Evolutionary conservation across 2,113 vertebrate genomes (phyloP), one percentile per base, ranked within the genome.

Genomic region (Chinchilla lanigera): DNA sequence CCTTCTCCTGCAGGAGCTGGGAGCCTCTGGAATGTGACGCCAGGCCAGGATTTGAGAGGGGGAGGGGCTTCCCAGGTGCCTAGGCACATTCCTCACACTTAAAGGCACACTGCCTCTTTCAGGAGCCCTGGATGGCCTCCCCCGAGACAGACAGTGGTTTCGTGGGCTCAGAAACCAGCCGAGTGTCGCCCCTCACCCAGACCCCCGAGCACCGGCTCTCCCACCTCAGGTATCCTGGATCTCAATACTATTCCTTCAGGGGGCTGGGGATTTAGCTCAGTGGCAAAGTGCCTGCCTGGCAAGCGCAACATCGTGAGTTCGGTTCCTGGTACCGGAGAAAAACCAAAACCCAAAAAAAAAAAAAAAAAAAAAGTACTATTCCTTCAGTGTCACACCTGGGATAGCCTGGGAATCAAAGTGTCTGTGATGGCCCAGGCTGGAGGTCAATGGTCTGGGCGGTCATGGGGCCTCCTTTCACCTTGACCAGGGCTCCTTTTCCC

Each of bases 131-230:
- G 65, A 98, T 99, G 13, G 94, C 99, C 33, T 99, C 99, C 11
- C 99, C 99, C 0, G 99, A 99, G 98, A 99, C 99, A 0, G 99
- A 99, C 98, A 99, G 99, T 0, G 99, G 99, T 63, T 99, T 99
- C 58, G 93, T 99, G 90, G 99, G 99, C 84, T 99, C 99, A 0
- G 99, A 99, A 98, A 98, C 98, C 98, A 99, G 99, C 97, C 98
- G 96, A 41, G 98, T 98, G 73, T 99, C 99, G 0, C 99, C 98
- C 13, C 96, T 99, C 17, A 97, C 98, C 54, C 97, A 97, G 71
- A 98, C 98, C 95, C 98, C 98, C 3, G 98, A 99, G 98, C 99
- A 99, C 92, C 99, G 71, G 67, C 97, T 98, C 96, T 93, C 95
- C 0, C 41, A 87, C 33, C 20, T 71, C 0, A 98, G 99, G 99